A percentile compares a stretch with the other conserved stretches of the same genome.
Evolutionary conservation across 2,113 vertebrate genomes (phyloP).

Genomic region (Neotragus pygmaeus): DNA sequence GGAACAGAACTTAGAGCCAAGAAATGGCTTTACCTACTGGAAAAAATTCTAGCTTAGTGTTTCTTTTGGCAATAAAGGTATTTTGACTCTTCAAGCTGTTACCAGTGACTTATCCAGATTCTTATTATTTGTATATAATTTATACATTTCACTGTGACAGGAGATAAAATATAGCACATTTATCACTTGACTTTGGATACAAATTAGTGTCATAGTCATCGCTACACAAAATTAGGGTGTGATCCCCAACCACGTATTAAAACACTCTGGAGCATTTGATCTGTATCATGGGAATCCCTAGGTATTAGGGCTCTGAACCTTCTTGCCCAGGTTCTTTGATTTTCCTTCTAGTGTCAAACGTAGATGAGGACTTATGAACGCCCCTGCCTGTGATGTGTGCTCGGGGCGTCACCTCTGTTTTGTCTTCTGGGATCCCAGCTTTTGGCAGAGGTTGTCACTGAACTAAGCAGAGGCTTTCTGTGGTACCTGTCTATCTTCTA

Average conservation of each 20-base stretch:
- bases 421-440: neutral
- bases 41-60: neutral
- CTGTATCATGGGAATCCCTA: neutral
- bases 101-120: neutral
- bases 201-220: neutral
- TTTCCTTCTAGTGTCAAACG: neutral
- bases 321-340: neutral
- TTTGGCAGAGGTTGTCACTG: neutral
- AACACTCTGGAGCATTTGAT: neutral
- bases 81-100: neutral
- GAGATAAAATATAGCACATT: neutral
- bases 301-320: neutral
- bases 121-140: neutral
- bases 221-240: neutral
- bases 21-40: neutral
- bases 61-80: neutral
- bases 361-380: neutral
- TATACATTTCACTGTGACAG: neutral
- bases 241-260: neutral
- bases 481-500: neutral
- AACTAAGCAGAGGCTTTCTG: neutral
- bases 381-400: neutral
- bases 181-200: neutral
- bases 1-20: neutral
- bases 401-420: neutral